phyloP scores from a whole-genome alignment of 2,888 invertebrate species.

The Drosophila glabriapex region DNA sequence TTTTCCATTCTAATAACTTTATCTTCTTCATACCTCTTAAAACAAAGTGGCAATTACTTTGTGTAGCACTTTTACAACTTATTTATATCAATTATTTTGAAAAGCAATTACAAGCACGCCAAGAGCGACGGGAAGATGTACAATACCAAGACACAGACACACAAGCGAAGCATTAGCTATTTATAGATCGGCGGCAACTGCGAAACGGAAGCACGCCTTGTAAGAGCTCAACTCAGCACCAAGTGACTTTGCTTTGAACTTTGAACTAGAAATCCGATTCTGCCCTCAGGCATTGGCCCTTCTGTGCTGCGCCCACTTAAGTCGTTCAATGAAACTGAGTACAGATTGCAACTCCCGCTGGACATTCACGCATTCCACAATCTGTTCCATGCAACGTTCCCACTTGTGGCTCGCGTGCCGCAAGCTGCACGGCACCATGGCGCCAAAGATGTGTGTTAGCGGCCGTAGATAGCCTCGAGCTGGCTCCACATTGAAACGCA shows the following conservation, averaged over 20 bases:
- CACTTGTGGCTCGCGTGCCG: conserved; percentile 44
- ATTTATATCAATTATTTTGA: conserved; percentile 37
- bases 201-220: conserved; percentile 5
- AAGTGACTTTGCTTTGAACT: conserved; percentile 43
- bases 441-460: conserved; percentile 50
- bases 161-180: conserved; percentile 10
- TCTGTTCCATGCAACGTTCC: conserved; percentile 46
- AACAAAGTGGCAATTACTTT: not conserved
- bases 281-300: conserved; percentile 9
- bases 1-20: not conserved
- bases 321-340: conserved; percentile 32
- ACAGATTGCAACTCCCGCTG: conserved; percentile 47
- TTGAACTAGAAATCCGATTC: conserved; percentile 39
- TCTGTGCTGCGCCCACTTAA: conserved; percentile 22
- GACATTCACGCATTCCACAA: conserved; percentile 44
- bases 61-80: conserved; percentile 21
- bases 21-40: not conserved
- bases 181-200: conserved; percentile 13
- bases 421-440: conserved; percentile 41
- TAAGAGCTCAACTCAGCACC: conserved; percentile 3
- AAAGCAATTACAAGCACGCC: conserved; percentile 29
- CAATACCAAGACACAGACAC: conserved; percentile 8
- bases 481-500: conserved; percentile 23
- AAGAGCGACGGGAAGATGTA: conserved; percentile 4
- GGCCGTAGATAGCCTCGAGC: conserved; percentile 32